Base-by-base conservation (phyloP, 2,888 invertebrate genomes). In the Pollenia angustigena region DNA sequence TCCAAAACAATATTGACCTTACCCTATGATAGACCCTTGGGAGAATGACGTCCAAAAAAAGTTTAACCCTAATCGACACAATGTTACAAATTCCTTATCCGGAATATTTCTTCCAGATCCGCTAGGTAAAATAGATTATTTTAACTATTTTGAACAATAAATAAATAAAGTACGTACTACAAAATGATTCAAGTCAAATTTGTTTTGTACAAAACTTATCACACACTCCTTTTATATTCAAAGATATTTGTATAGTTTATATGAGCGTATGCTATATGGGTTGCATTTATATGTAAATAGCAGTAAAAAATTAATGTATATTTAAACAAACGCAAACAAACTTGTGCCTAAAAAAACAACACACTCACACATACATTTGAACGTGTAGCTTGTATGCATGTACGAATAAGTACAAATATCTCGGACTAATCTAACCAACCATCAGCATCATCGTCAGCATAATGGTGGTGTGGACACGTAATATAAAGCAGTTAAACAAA, bases 401-500 rank as follows among this genome's bases (percentile, higher is more conserved):
- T 79, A 68, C 60, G 60, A 72, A 40, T 71, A 69, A 69, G 74
- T 69, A 75, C 62, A 79, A 79, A 82, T 79, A 86, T 80, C 74
- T 87, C 66, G 83, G 58, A 83, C 80, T 81, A 86, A 86, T 81
- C 86, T 86, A 83, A 87, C 86, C 81, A 83, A 76, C 75, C 75
- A 87, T 83, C 80, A 81, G 71, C 71, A 66, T 42, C 81, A 82
- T 82, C 75, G 40, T 68, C 82, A 75, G 81, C 50, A 76, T 85
- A 71, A 81, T 81, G 83, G 83, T 87, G 75, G 79, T 86, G 83
- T 76, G 83, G 83, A 83, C 86, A 86, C 83, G 80, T 75, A 80
- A 83, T 80, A 66, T 83, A 58, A 83, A 83, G 71, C 78, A 84
- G 72, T 78, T 79, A 78, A 64, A 79, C 83, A 84, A 72, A 84